These are phyloP conservation scores for Hermetia illucens DNA, from an alignment of 1,140 invertebrate genomes.

Conservation along the genomic window DNA sequence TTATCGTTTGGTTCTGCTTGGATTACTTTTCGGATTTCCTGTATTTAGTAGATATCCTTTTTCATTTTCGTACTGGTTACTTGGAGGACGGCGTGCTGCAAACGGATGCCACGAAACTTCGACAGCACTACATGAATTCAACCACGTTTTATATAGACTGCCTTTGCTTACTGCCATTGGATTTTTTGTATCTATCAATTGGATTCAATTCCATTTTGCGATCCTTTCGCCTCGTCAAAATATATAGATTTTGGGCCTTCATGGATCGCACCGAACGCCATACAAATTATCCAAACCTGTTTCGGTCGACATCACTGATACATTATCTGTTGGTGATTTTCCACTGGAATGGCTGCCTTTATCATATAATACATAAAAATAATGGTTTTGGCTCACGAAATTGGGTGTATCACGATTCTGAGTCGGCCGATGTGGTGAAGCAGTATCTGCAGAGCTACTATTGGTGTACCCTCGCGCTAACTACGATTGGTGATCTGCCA, in stretches of 20 bases:
- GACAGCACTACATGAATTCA: constrained; percentile 97
- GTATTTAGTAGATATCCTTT: constrained; percentile 90
- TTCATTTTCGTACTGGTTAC: constrained; percentile 95
- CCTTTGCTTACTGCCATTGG: constrained; percentile 89
- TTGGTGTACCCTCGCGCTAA: constrained; percentile 91
- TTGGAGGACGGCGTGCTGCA: constrained; percentile 92
- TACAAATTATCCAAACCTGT: constrained; percentile 96
- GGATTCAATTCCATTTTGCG: constrained; percentile 95
- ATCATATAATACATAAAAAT: constrained; percentile 90
- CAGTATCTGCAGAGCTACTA: constrained; percentile 96
- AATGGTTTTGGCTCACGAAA: constrained; percentile 83
- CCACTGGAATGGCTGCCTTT: constrained; percentile 98
- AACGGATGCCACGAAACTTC: constrained; percentile 82
- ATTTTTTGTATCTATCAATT: constrained; percentile 96
- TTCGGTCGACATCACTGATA: constrained; percentile 84
- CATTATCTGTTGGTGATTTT: constrained; percentile 97
- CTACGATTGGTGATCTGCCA: constrained; percentile 72
- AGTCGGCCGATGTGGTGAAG: constrained; percentile 75
- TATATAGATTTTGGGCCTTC: constrained; percentile 96
- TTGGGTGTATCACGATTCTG: constrained; percentile 75
- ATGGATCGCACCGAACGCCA: constrained; percentile 96
- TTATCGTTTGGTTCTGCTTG: constrained; percentile 89
- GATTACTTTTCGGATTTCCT: constrained; percentile 95
- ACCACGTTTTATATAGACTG: constrained; percentile 98
- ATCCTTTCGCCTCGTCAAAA: constrained; percentile 94